Conservation (phyloP, 92 coral and sea anemone species). For the Anthopleura xanthogrammica region DNA sequence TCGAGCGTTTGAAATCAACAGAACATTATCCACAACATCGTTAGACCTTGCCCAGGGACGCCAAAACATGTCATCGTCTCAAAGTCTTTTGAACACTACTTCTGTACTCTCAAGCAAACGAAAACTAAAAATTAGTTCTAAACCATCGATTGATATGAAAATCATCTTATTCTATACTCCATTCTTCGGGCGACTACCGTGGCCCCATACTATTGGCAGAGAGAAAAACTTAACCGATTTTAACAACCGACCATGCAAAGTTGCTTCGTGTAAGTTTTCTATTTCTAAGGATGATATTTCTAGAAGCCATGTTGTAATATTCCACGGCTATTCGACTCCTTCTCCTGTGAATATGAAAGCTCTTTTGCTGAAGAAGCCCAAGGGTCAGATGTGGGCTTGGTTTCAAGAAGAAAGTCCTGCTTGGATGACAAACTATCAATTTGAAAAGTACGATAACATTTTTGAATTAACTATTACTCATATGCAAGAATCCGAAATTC, state of each 20-base stretch:
- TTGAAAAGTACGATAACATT: not conserved
- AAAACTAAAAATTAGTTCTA: too few species aligned
- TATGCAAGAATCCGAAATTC: not conserved
- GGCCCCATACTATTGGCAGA: not conserved
- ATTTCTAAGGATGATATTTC: not conserved
- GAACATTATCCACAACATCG: too few species aligned
- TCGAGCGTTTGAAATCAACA: too few species aligned
- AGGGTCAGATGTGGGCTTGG: conserved; percentile 35
- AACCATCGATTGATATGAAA: not conserved
- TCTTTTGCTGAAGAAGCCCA: not conserved
- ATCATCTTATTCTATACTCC: not conserved
- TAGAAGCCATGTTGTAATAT: not conserved
- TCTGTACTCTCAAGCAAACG: too few species aligned
- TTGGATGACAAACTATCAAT: not conserved
- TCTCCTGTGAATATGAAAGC: not conserved
- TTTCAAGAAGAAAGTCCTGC: conserved; percentile 19
- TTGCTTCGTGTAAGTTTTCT: not conserved
- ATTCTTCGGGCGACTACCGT: not conserved
- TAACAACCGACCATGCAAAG: not conserved
- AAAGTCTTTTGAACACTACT: too few species aligned
- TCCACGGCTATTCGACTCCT: conserved; percentile 19
- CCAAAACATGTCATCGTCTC: too few species aligned
- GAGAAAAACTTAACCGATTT: not conserved
- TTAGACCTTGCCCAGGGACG: too few species aligned
- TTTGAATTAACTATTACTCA: conserved; percentile 30